Conservation (phyloP, 2,888 invertebrate species). For the Panopea generosa region DNA sequence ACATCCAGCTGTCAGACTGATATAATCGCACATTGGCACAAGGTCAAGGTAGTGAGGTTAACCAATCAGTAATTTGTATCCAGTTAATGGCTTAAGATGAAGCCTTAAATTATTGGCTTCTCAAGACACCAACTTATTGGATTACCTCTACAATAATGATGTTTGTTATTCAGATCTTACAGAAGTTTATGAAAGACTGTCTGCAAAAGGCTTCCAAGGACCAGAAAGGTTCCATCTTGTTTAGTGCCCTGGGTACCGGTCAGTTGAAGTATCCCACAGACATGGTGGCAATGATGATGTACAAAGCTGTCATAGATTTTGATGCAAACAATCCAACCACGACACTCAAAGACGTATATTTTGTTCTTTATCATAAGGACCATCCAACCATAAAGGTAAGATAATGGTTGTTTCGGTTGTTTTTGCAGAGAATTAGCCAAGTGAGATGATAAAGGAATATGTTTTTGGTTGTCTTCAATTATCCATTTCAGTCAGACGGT, state of each 20-base stretch:
- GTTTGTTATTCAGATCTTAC: conserved; percentile 39
- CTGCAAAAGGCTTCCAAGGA: conserved; percentile 29
- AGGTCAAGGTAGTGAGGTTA: no score
- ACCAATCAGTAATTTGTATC: no score
- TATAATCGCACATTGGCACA: no score
- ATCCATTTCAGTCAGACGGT: no score
- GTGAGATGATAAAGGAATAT: no score
- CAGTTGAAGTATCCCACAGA: conserved; percentile 45
- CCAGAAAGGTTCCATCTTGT: conserved; percentile 39
- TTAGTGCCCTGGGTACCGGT: conserved; percentile 54
- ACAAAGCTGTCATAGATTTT: conserved; percentile 44
- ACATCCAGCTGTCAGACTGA: no score
- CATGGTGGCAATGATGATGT: conserved; percentile 49
- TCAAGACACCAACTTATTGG: no score
- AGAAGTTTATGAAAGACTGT: conserved; percentile 32
- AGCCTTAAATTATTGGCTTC: no score
- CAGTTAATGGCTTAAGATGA: no score
- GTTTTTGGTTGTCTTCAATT: no score
- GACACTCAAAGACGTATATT: conserved; percentile 38
- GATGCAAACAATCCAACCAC: conserved; percentile 22
- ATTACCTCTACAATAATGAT: no score
- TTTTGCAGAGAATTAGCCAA: no score
- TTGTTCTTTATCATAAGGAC: conserved; percentile 53
- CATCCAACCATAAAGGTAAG: conserved; percentile 32
- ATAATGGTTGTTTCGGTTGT: neutral